These are phyloP conservation scores for Glomeris maerens DNA, from an alignment of 1,140 invertebrate species.

Conservation along the genomic window DNA sequence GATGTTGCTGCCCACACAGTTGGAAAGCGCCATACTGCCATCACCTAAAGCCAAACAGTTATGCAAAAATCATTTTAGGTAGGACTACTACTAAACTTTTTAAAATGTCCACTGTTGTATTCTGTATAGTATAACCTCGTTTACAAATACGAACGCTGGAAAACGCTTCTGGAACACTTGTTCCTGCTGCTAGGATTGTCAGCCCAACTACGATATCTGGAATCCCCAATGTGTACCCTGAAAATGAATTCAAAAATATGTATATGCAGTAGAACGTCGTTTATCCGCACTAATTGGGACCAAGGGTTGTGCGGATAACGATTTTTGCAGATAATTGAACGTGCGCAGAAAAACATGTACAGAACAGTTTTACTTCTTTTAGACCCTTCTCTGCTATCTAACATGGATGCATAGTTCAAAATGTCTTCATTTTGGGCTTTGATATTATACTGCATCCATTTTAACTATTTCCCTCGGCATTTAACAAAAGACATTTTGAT, in stretches of 20 bases:
- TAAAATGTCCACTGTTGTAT: too few species aligned
- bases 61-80: too few species aligned
- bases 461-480: too few species aligned
- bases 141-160: slow-evolving; percentile 64
- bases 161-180: slow-evolving; percentile 75
- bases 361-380: too few species aligned
- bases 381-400: too few species aligned
- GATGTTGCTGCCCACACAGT: slow-evolving; percentile 37
- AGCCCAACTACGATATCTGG: slow-evolving; percentile 80
- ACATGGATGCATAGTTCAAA: background rate
- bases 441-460: too few species aligned
- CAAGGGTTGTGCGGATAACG: too few species aligned
- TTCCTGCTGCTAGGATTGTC: slow-evolving; percentile 64
- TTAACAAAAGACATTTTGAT: too few species aligned
- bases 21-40: slow-evolving; percentile 38
- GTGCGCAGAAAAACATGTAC: too few species aligned
- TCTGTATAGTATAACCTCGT: slow-evolving; percentile 52
- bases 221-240: slow-evolving; percentile 56
- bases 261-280: background rate
- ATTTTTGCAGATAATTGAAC: too few species aligned
- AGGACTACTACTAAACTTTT: too few species aligned
- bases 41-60: slow-evolving; percentile 24
- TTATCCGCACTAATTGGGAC: background rate
- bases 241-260: slow-evolving; percentile 20
- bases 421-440: too few species aligned